Evolutionary conservation across 2,113 vertebrate genomes (phyloP).

Genomic region (Planiliza haematocheilus): DNA sequence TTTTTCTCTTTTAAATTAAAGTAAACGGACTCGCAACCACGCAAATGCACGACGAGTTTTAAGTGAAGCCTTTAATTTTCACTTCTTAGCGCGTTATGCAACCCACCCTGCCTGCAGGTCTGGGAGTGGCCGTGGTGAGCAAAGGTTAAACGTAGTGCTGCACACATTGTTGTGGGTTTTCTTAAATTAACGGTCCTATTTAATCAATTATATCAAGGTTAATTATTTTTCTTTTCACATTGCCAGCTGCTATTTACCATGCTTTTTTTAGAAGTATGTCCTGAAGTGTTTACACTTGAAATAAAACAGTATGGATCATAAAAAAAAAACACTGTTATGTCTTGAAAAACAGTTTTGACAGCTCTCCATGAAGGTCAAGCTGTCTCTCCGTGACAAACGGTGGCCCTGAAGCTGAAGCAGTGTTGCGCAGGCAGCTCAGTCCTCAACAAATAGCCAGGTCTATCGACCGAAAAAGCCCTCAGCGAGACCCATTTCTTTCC

Average conservation of each 20-base stretch:
- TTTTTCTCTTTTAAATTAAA: background rate
- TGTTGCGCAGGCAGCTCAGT: background rate
- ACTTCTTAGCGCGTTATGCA: background rate
- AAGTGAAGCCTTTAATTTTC: background rate
- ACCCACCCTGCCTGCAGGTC: background rate
- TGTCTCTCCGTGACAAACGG: background rate
- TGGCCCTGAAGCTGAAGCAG: background rate
- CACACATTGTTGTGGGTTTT: background rate
- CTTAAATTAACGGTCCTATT: background rate
- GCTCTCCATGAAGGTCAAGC: background rate
- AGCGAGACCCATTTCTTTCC: background rate
- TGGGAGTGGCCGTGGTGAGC: constrained; percentile 6
- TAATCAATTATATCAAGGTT: too few species aligned
- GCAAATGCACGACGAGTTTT: background rate
- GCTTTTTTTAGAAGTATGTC: too few species aligned
- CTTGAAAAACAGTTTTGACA: too few species aligned
- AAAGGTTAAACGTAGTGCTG: background rate
- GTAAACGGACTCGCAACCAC: background rate
- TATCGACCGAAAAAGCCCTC: background rate
- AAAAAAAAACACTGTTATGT: too few species aligned
- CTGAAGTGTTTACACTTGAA: too few species aligned
- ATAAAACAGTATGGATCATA: too few species aligned
- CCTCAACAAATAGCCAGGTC: background rate
- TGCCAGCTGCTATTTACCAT: too few species aligned
- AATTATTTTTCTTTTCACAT: too few species aligned